Evolutionary conservation across 1,140 invertebrate genomes (phyloP).

Genomic region (Drosophila murphyi): DNA sequence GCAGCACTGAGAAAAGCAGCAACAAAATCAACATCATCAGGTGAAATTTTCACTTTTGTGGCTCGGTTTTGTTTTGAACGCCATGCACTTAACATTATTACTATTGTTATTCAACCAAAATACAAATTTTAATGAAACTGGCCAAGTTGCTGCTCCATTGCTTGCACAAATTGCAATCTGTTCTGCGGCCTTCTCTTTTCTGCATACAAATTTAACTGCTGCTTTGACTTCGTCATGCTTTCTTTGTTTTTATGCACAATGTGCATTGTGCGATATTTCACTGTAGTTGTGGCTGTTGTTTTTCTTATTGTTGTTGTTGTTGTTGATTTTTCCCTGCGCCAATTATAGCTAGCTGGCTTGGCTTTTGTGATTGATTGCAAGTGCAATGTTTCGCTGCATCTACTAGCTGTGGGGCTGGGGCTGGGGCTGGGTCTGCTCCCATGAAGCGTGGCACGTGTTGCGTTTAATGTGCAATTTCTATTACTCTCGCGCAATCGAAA

Average conservation of each 20-base stretch:
- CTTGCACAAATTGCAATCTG: slow-evolving; percentile 74
- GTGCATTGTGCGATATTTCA: slow-evolving; percentile 73
- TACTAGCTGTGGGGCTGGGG: slow-evolving; percentile 24
- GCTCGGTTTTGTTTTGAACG: slow-evolving; percentile 48
- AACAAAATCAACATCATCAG: slow-evolving; percentile 23
- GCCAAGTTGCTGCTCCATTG: slow-evolving; percentile 79
- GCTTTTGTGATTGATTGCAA: slow-evolving; percentile 79
- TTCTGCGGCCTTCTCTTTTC: slow-evolving; percentile 66
- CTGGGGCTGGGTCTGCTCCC: slow-evolving; percentile 57
- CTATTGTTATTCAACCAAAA: slow-evolving; percentile 82
- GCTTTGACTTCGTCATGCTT: slow-evolving; percentile 69
- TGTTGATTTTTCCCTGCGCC: slow-evolving; percentile 73
- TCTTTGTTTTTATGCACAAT: slow-evolving; percentile 74
- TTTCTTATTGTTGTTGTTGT: slow-evolving; percentile 37
- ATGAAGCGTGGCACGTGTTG: slow-evolving; percentile 81
- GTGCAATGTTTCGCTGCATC: slow-evolving; percentile 60
- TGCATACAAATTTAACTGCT: slow-evolving; percentile 35
- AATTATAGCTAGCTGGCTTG: slow-evolving; percentile 65
- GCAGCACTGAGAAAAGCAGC: background rate
- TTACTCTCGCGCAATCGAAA: slow-evolving; percentile 78
- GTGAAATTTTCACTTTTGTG: slow-evolving; percentile 74
- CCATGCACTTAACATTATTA: slow-evolving; percentile 66
- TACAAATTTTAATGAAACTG: slow-evolving; percentile 77
- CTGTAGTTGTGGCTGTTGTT: slow-evolving; percentile 46
- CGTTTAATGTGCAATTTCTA: slow-evolving; percentile 82